A percentile compares a stretch with the other conserved stretches of the same genome.
Evolutionary conservation across 2,113 vertebrate genomes (phyloP).

Genomic region (Ahaetulla prasina): DNA sequence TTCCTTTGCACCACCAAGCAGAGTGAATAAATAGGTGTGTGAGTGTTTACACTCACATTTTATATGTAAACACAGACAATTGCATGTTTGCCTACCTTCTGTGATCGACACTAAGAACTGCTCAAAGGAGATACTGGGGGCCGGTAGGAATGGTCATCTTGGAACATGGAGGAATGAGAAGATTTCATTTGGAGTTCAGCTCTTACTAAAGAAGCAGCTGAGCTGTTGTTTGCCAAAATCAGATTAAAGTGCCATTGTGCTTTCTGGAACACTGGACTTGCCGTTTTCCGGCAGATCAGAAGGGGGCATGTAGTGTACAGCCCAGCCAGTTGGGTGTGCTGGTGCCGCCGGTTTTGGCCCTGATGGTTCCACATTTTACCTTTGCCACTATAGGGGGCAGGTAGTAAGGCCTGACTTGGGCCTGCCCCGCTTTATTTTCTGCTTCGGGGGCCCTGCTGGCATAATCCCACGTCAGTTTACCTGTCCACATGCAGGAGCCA

Average conservation of each 20-base stretch:
- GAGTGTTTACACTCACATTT: constrained; percentile 43
- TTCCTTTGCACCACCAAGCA: constrained; percentile 62
- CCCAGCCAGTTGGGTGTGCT: constrained; percentile 6
- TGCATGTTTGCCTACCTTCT: constrained; percentile 64
- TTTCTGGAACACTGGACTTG: constrained; percentile 29
- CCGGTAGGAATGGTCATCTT: background rate
- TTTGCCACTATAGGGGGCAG: background rate
- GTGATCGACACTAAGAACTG: constrained; percentile 69
- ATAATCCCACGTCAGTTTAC: background rate
- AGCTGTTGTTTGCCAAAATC: constrained; percentile 42
- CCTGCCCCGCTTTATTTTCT: constrained; percentile 63
- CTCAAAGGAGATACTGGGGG: constrained; percentile 41
- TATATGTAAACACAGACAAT: constrained; percentile 71
- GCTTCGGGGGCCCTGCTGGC: constrained; percentile 39
- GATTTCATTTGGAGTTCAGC: constrained; percentile 27
- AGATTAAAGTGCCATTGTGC: constrained; percentile 37
- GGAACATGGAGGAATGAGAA: background rate
- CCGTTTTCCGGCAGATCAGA: background rate
- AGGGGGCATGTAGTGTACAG: background rate
- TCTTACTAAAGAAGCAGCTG: constrained; percentile 33
- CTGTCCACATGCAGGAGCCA: constrained; percentile 31
- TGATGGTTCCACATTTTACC: constrained; percentile 12
- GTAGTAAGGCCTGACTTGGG: constrained; percentile 51
- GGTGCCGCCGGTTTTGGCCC: constrained; percentile 17
- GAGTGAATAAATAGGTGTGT: background rate